These are phyloP conservation scores for Oreochromis grahami DNA, from an alignment of 2,797 vertebrate genomes.

Conservation along the genomic window DNA sequence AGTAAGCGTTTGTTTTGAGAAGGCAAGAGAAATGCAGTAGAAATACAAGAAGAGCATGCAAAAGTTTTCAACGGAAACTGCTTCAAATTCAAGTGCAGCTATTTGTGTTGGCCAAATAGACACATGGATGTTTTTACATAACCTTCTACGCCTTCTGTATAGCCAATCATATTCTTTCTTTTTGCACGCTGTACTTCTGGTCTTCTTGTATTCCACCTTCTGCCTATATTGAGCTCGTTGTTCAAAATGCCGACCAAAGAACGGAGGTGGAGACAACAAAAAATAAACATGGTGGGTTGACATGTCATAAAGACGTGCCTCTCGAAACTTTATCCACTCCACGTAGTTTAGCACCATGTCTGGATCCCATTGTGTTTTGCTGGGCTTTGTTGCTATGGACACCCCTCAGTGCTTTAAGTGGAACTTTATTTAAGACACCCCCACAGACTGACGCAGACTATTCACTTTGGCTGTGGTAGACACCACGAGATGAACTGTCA, in stretches of 20 bases:
- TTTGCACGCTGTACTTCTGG: background rate
- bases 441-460: background rate
- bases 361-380: background rate
- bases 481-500: background rate
- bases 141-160: background rate
- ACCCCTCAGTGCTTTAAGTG: background rate
- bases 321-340: background rate
- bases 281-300: background rate
- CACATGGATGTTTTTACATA: background rate
- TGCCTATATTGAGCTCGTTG: background rate
- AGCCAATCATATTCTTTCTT: background rate
- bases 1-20: background rate
- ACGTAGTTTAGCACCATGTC: background rate
- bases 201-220: background rate
- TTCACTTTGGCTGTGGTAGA: background rate
- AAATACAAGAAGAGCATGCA: background rate
- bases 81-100: background rate
- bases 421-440: slow-evolving; percentile 1
- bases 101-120: background rate
- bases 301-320: background rate
- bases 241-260: background rate
- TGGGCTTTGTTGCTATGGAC: slow-evolving; percentile 29
- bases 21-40: background rate
- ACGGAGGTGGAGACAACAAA: background rate
- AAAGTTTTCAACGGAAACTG: background rate